These are phyloP conservation scores for Strix occidentalis DNA, from an alignment of 2,797 vertebrate species.

Conservation along the genomic window DNA sequence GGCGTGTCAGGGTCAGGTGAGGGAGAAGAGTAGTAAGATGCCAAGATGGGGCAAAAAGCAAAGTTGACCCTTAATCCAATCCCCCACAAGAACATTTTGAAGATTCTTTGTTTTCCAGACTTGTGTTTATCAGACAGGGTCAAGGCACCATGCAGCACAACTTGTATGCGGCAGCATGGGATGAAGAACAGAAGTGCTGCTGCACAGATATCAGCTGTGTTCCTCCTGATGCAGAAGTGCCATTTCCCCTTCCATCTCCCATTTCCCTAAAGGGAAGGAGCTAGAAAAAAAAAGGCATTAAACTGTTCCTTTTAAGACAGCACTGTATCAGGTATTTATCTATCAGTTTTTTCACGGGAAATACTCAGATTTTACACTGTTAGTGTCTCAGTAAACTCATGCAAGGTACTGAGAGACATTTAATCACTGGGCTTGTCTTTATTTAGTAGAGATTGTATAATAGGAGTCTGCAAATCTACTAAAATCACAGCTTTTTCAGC, in stretches of 20 bases:
- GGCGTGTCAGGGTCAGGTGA: neutral
- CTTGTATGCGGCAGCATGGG: fast-evolving
- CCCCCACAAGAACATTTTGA: neutral
- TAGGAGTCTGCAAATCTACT: neutral
- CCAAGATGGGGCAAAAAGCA: neutral
- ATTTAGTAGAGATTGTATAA: slow-evolving; percentile 15
- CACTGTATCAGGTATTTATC: neutral
- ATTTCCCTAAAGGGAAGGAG: neutral
- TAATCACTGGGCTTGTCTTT: neutral
- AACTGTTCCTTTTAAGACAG: neutral
- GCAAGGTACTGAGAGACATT: neutral
- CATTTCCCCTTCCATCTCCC: neutral
- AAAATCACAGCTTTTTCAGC: neutral
- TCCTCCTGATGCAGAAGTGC: neutral
- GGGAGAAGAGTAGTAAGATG: neutral
- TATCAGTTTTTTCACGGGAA: neutral
- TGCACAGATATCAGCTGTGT: fast-evolving
- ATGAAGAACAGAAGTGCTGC: neutral
- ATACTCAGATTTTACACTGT: neutral
- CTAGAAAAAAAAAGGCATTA: neutral
- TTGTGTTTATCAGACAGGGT: neutral
- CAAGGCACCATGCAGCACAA: neutral
- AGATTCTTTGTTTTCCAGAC: neutral
- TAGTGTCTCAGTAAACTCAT: neutral
- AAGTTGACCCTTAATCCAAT: neutral